phyloP scores from a whole-genome alignment of 2,888 invertebrate genomes.

The Drosophila prolongata region DNA sequence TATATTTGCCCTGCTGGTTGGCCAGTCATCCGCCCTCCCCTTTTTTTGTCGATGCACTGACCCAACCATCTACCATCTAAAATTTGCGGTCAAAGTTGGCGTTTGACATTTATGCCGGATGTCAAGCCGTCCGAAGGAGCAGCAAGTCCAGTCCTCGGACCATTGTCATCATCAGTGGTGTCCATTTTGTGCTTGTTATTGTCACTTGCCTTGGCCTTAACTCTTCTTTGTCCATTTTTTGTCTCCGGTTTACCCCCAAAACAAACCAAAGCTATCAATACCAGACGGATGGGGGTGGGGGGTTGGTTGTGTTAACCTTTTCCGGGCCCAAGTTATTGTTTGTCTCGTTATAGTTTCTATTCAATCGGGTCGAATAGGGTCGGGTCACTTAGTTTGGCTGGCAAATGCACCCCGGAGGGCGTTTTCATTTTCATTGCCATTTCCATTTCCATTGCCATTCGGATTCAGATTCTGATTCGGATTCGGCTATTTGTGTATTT shows the following conservation, averaged over 20 bases:
- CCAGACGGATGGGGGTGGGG: constrained; percentile 1
- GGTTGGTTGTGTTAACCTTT: constrained; percentile 73
- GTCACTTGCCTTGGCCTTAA: constrained; percentile 56
- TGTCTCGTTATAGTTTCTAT: constrained; percentile 65
- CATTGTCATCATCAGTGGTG: constrained; percentile 67
- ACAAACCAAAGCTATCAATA: constrained; percentile 64
- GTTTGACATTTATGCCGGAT: constrained; percentile 78
- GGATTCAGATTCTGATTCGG: constrained; percentile 37
- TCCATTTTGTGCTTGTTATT: constrained; percentile 78
- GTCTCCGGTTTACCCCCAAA: constrained; percentile 19
- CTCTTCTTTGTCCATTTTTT: constrained; percentile 20
- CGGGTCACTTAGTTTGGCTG: constrained; percentile 22
- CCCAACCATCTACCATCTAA: constrained; percentile 63
- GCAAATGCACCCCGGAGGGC: constrained; percentile 78
- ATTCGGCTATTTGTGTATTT: constrained; percentile 70
- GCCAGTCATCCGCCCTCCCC: constrained; percentile 9
- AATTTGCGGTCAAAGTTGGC: constrained; percentile 77
- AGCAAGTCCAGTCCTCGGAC: constrained; percentile 5
- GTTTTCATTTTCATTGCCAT: constrained; percentile 65
- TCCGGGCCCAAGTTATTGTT: constrained; percentile 50
- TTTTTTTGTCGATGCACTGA: constrained; percentile 68
- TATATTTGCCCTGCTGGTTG: constrained; percentile 61
- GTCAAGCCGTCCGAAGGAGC: constrained; percentile 63
- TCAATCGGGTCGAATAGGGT: constrained; percentile 57
- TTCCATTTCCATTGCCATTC: constrained; percentile 43